These are phyloP conservation scores for Cotesia glomerata DNA, from an alignment of 1,140 invertebrate genomes.

Conservation along the genomic window DNA sequence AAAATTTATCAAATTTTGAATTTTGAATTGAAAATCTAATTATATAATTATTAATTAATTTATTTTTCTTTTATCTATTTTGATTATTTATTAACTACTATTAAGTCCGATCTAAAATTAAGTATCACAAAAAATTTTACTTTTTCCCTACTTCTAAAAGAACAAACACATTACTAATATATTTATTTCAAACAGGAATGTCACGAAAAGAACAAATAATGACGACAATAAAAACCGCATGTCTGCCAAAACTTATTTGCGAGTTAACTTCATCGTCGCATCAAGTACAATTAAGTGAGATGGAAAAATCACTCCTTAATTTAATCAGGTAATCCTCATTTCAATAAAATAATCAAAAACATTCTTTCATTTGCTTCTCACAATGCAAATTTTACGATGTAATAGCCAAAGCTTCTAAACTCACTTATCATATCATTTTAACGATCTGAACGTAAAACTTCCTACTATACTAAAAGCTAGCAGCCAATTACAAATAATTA, in stretches of 20 bases:
- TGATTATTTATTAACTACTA: too few relatives aligned
- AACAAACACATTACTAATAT: too few relatives aligned
- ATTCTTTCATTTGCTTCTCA: background rate
- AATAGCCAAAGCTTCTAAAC: too few relatives aligned
- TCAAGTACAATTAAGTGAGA: constrained; percentile 72
- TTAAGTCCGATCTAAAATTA: too few relatives aligned
- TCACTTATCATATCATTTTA: too few relatives aligned
- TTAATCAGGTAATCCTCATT: constrained; percentile 71
- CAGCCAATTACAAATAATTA: background rate
- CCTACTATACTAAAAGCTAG: background rate
- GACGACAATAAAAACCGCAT: constrained; percentile 66
- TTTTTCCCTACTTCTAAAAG: too few relatives aligned
- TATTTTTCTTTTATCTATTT: too few relatives aligned
- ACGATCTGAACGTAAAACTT: too few relatives aligned
- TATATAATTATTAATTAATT: too few relatives aligned
- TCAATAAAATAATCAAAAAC: background rate
- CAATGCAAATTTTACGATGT: background rate
- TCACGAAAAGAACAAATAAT: constrained; percentile 55
- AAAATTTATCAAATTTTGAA: too few relatives aligned
- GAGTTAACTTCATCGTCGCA: constrained; percentile 73
- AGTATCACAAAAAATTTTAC: too few relatives aligned
- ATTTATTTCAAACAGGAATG: constrained; percentile 39
- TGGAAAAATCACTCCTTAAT: constrained; percentile 72
- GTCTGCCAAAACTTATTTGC: constrained; percentile 79
- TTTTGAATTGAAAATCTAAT: too few relatives aligned